These are phyloP conservation scores for Sebastes baramenuke DNA, from an alignment of 2,797 vertebrate species.

Conservation along the genomic window DNA sequence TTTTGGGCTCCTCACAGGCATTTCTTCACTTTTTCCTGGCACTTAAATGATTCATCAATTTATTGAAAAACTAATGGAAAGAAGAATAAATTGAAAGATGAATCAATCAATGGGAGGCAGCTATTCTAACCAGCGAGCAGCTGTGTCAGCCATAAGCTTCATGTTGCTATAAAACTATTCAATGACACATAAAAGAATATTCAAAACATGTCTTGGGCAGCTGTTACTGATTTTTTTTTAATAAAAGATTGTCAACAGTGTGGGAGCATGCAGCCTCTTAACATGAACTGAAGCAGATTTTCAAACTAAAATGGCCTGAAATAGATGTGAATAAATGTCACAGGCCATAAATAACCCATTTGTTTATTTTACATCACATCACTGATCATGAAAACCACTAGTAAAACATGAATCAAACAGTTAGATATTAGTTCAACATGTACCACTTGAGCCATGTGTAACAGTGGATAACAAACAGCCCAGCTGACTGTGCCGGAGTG, in stretches of 20 bases:
- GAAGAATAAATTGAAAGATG: rapidly evolving
- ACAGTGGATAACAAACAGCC: slow-evolving; percentile 9
- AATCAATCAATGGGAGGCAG: neutral
- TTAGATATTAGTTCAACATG: neutral
- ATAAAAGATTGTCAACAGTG: neutral
- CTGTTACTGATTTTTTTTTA: no score
- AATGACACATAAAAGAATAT: neutral
- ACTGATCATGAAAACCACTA: neutral
- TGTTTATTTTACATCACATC: neutral
- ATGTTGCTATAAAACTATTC: neutral
- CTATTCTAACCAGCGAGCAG: neutral
- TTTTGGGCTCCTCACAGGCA: neutral
- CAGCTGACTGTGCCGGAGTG: slow-evolving; percentile 22
- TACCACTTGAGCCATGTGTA: neutral
- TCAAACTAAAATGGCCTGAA: neutral
- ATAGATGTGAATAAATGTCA: neutral
- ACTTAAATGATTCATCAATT: neutral
- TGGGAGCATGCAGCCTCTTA: neutral
- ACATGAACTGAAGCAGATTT: neutral
- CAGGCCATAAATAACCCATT: neutral
- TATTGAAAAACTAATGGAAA: neutral
- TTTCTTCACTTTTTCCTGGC: neutral
- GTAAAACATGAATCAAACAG: neutral
- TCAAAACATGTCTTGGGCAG: neutral
- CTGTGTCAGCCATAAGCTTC: neutral